A percentile compares a stretch with the other conserved stretches of the same genome.
These are phyloP conservation scores for Clostera curtula DNA, from an alignment of 2,888 invertebrate genomes.

Conservation along the genomic window DNA sequence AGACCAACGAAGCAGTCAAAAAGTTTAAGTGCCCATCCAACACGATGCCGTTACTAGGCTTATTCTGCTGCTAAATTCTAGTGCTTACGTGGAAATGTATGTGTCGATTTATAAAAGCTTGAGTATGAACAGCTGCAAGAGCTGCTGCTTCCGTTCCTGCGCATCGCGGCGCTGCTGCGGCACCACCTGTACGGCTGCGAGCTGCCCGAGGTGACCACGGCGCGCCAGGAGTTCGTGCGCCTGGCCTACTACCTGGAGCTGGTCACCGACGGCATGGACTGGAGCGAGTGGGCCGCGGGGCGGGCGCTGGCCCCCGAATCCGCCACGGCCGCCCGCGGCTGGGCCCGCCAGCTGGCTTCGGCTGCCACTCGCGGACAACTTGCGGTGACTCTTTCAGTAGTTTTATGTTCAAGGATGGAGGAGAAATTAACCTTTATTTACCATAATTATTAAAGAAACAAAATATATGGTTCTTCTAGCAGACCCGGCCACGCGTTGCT, in stretches of 20 bases:
- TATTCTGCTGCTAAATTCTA: too few species aligned
- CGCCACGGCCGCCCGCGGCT: slow-evolving; percentile 27
- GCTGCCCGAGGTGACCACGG: slow-evolving; percentile 78
- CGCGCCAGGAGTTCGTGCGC: slow-evolving; percentile 83
- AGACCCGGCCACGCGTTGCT: too few species aligned
- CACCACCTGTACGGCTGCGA: slow-evolving; percentile 88
- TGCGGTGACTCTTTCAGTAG: slow-evolving; percentile 32
- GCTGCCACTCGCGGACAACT: slow-evolving; percentile 51
- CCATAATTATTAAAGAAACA: too few species aligned
- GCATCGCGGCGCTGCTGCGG: slow-evolving; percentile 87
- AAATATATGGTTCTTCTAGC: too few species aligned
- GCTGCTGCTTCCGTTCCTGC: slow-evolving; percentile 87
- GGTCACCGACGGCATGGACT: slow-evolving; percentile 37
- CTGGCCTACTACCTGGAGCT: slow-evolving; percentile 87
- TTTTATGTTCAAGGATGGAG: background rate
- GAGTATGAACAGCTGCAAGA: slow-evolving; percentile 82
- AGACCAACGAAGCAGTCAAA: too few species aligned
- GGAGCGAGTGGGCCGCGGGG: slow-evolving; percentile 31
- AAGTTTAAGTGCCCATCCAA: too few species aligned
- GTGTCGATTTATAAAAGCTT: too few species aligned
- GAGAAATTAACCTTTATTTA: too few species aligned
- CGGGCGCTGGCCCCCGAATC: slow-evolving; percentile 27
- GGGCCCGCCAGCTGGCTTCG: slow-evolving; percentile 44
- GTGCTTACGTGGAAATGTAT: too few species aligned
- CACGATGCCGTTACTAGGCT: too few species aligned